Evolutionary conservation across 2,888 invertebrate genomes (phyloP).

Genomic region (Branchipolynoe longqiensis): DNA sequence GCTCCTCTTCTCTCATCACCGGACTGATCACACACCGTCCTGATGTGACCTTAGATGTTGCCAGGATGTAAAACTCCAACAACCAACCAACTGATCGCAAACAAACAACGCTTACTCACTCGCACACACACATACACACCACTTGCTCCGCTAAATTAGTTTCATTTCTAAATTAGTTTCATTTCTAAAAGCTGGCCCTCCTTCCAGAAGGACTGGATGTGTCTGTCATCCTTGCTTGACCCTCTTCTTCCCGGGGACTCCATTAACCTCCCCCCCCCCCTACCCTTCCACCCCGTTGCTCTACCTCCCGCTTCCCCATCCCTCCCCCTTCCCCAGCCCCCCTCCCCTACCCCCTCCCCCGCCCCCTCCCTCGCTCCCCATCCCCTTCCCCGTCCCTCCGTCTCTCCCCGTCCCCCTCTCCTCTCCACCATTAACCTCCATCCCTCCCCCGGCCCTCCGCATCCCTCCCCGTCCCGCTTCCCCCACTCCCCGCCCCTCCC

Average conservation of each 20-base stretch:
- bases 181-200: conserved; percentile 9
- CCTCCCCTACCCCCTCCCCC: background rate
- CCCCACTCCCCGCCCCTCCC: no score
- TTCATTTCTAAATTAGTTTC: conserved; percentile 31
- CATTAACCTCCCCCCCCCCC: background rate
- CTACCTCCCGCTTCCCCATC: background rate
- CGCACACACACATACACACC: no score
- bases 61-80: no score
- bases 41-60: no score
- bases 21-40: no score
- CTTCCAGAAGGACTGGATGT: background rate
- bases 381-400: background rate
- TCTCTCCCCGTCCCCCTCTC: background rate
- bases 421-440: no score
- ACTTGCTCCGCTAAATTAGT: no score
- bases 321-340: background rate
- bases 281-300: background rate
- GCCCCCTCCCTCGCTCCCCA: background rate
- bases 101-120: no score
- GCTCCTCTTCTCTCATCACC: no score
- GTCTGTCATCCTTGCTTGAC: conserved; percentile 29
- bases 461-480: no score
- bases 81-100: no score
- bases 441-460: no score
- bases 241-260: background rate